Base-by-base conservation (phyloP, 2,113 vertebrate genomes). In the Zeus faber region DNA sequence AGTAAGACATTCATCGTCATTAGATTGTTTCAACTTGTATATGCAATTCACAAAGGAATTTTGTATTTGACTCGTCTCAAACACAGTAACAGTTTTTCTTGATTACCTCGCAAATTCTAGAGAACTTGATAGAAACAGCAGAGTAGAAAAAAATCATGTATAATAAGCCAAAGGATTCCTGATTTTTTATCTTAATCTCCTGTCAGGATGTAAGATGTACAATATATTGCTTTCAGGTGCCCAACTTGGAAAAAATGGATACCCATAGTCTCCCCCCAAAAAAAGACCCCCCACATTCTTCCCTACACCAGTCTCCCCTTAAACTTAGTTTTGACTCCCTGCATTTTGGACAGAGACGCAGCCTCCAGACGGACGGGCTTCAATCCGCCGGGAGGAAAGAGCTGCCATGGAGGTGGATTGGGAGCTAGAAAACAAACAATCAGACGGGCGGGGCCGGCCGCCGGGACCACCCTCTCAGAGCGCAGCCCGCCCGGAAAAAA, bases 1-100 rank as follows among this genome's bases (percentile, higher is more conserved):
- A 83, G 79, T 85, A 84, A 88, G 79, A 90, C 86, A 90, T 89
- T 89, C 88, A 89, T 85, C 54, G 85, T 88, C 89, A 91, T 85
- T 70, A 84, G 88, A 89, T 88, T 87, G 85, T 88, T 87, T 81
- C 62, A 58, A 85, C 83, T 81, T 80, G 80, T 69, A 84, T 70
- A 74, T 76, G 64, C 67, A 80, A 80, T 76, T 80, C 79, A 86
- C 80, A 81, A 85, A 84, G 76, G 72, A 54, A 61, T 65, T 75
- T 60, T 76, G 75, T 62, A 58, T 85, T 85, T 79, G 80, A 87
- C 80, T 84, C 74, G 53, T 85, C 86, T 86, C 81, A 87, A 88
- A 86, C 72, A 75, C 80, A 65, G 57, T 47, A 75, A 74, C 59
- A 56, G 40, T 66, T 75, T 76, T 72, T 79, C 62, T 83, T 69